A percentile compares a stretch with the other conserved stretches of the same genome.
Conservation (phyloP, 2,113 vertebrate genomes). For the Sceloporus undulatus region DNA sequence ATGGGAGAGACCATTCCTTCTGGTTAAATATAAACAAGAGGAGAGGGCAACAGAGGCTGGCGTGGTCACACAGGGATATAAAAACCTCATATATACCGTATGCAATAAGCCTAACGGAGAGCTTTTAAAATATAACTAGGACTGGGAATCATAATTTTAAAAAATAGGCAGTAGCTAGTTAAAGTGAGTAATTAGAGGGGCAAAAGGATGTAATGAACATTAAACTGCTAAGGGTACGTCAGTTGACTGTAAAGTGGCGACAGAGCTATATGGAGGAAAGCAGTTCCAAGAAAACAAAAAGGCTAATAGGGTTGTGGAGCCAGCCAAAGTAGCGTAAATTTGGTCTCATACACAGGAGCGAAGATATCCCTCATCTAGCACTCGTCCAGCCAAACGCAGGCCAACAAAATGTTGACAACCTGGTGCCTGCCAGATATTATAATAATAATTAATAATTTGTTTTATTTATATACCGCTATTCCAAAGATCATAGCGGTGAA, state of each 20-base stretch:
- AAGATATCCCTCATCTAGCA: conserved; percentile 12
- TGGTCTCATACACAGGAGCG: not conserved
- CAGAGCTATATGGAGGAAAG: conserved; percentile 38
- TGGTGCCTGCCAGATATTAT: not conserved
- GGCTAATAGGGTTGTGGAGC: not conserved
- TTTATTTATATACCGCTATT: too few relatives aligned
- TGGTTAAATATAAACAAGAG: conserved; percentile 68
- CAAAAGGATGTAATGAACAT: conserved; percentile 46
- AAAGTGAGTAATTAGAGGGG: conserved; percentile 60
- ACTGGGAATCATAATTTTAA: conserved; percentile 42
- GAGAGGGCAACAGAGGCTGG: conserved; percentile 55
- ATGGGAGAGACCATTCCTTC: conserved; percentile 68
- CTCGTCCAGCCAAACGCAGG: not conserved
- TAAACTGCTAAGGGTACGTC: conserved; percentile 47
- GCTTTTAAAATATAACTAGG: conserved; percentile 65
- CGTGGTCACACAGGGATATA: conserved; percentile 56
- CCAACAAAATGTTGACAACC: not conserved
- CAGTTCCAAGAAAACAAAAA: not conserved
- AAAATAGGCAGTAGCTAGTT: conserved; percentile 62
- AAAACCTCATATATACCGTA: not conserved
- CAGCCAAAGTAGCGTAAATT: not conserved
- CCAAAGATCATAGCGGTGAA: too few relatives aligned
- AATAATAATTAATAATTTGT: too few relatives aligned
- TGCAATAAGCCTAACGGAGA: conserved; percentile 55
- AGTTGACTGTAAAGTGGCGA: conserved; percentile 53